Conservation (phyloP, 2,797 vertebrate genomes). For the Myotis pilosus region DNA sequence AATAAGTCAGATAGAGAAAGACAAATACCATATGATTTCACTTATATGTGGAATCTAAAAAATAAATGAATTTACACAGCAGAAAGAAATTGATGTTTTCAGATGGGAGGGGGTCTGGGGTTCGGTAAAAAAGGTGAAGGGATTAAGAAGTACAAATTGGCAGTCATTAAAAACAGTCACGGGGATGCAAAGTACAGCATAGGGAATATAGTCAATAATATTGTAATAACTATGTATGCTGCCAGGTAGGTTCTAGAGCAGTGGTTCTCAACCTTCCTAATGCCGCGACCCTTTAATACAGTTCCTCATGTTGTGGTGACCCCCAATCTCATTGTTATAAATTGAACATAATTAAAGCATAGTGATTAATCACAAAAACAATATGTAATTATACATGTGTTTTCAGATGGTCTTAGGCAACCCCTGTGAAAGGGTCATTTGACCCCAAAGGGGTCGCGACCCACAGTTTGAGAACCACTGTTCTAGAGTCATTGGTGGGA, state of each 20-base stretch:
- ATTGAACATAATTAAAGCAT: too few relatives aligned
- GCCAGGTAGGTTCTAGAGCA: background rate
- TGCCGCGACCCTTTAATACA: too few relatives aligned
- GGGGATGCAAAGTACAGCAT: background rate
- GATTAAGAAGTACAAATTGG: background rate
- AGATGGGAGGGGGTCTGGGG: background rate
- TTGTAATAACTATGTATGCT: background rate
- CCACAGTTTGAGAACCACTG: too few relatives aligned
- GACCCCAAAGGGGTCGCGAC: too few relatives aligned
- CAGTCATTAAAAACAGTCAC: background rate
- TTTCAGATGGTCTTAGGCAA: too few relatives aligned
- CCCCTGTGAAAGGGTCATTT: too few relatives aligned
- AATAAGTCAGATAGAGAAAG: background rate
- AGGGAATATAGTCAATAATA: background rate
- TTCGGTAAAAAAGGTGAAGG: background rate
- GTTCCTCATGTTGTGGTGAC: too few relatives aligned
- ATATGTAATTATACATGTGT: too few relatives aligned
- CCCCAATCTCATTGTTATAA: too few relatives aligned
- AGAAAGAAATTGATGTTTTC: background rate
- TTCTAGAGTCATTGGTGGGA: background rate
- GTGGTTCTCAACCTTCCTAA: too few relatives aligned
- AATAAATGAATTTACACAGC: background rate
- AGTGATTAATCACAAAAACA: too few relatives aligned
- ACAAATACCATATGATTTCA: background rate
- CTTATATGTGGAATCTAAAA: background rate